Percentiles rank a stretch among this genome's conserved stretches.
These are phyloP conservation scores for Carposina sasakii DNA, from an alignment of 1,140 invertebrate species.

Conservation along the genomic window DNA sequence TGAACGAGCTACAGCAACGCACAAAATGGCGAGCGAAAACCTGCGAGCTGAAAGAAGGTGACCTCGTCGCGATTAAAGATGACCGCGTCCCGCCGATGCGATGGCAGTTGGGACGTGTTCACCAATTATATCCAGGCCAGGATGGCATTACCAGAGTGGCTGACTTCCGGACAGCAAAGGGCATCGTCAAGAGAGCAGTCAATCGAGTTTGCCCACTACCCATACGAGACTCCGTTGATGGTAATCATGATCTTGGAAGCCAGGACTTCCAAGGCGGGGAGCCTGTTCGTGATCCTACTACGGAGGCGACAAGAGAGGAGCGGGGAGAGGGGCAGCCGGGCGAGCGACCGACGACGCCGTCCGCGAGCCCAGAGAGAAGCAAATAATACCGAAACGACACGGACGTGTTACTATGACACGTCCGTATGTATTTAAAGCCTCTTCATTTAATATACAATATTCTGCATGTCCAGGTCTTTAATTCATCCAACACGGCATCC, in stretches of 20 bases:
- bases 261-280: not conserved
- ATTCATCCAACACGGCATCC: no score
- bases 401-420: no score
- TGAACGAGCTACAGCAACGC: constrained; percentile 25
- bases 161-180: constrained; percentile 16
- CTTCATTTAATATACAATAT: no score
- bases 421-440: no score
- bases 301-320: no score
- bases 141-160: constrained; percentile 25
- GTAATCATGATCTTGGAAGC: not conserved
- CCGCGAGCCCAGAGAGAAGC: no score
- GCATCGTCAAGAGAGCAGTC: not conserved
- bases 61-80: constrained; percentile 6
- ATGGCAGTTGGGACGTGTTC: constrained; percentile 27
- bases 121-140: constrained; percentile 19
- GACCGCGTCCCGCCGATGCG: constrained; percentile 2
- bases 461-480: no score
- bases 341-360: no score
- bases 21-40: constrained; percentile 30
- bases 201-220: not conserved
- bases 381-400: no score
- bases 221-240: not conserved
- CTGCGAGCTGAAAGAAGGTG: constrained; percentile 1
- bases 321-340: no score
- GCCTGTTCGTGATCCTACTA: not conserved